Evolutionary conservation across 2,888 invertebrate genomes (phyloP), one percentile per base, ranked within the genome.

Genomic region (Drosophila anceps): DNA sequence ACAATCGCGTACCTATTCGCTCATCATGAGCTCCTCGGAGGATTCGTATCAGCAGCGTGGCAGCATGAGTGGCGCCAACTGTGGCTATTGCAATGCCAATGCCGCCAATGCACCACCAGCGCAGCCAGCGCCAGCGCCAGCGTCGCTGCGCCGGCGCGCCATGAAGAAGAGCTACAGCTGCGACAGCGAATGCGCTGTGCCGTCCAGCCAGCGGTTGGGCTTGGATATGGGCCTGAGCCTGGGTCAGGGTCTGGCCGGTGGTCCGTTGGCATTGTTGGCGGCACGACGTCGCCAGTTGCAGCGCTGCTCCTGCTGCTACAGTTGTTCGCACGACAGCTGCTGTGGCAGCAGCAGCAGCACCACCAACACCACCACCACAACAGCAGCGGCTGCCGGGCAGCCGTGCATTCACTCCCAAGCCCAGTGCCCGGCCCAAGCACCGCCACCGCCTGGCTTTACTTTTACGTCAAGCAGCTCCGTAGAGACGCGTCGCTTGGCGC

Each of bases 21-120:
- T 93, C 67, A 92, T 93, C 84, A 92, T 92, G 93, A 93, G 93
- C 84, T 93, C 93, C 81, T 93, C 93, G 69, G 93, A 93, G 90
- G 93, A 93, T 69, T 93, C 93, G 63, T 91, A 91, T 84, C 91
- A 87, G 85, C 90, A 87, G 85, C 90, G 87, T 58, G 91, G 91
- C 68, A 71, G 79, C 68, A n/a, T 33, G 31, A 50, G 20, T 50
- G 80, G 69, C 50, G 37, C 27, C 46, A 46, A 67, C 84, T 91
- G 91, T 80, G 60, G 58, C 58, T 73, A 74, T 64, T 86, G 88
- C 73, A 76, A 51, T 57, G 59, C 59, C 41, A 24, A 24, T 24
- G 35, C 53, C 33, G 33, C 51, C 35, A 1, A 35, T 20, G 54
- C 54, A n/a, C 35, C 51, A 24, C 15, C 51, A 51, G 33, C 33